Base-by-base conservation (phyloP, 35 echinoderm and acorn worm genomes). In the Apostichopus californicus region DNA sequence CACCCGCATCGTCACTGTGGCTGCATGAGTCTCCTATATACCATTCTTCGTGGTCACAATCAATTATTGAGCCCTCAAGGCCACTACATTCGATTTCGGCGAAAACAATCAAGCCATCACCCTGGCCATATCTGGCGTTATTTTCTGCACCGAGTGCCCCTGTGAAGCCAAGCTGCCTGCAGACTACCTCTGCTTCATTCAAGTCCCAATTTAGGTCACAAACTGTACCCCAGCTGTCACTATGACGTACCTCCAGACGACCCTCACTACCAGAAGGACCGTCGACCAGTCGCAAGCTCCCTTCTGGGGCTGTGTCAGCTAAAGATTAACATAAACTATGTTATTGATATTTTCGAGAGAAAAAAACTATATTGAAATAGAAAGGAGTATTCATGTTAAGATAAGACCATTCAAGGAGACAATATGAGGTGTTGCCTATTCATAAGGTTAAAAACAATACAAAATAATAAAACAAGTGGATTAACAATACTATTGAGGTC, bases 1-100 rank as follows among this genome's bases (percentile, higher is more conserved):
- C 93, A 28, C 93, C 93, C 4, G 89, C 89, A 68, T 94, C 93
- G 63, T 86, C 87, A 86, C 17, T 4, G 64, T 94, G 93, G 17
- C 24, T 58, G 75, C 93, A 94, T 26, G 77, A 26, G 53, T 94
- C 56, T 28, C 68, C 15, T 15, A 22, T 54, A 28, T 85, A 53
- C 57, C 46, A 52, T 5, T 66, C 78, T 17, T 6, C 26, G 46
- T 85, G 46, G 20, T 9, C 4, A 56, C 93, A 94, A 13, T 94
- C 25, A 14, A 59, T 46, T 0, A 94, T 9, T 65, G 22, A 25
- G 22, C 55, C 21, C 61, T 94, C 93, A 22, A 12, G 54, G 25
- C 93, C 93, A 11, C 52, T 83, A 65, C 93, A 94, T 24, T 83
- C 58, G 83, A 94, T 89, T 22, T 86, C 64, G 34, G 91, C 89